Evolutionary conservation across 2,888 invertebrate genomes (phyloP), one percentile per base, ranked within the genome.

Genomic region (Drosophila bunnanda): DNA sequence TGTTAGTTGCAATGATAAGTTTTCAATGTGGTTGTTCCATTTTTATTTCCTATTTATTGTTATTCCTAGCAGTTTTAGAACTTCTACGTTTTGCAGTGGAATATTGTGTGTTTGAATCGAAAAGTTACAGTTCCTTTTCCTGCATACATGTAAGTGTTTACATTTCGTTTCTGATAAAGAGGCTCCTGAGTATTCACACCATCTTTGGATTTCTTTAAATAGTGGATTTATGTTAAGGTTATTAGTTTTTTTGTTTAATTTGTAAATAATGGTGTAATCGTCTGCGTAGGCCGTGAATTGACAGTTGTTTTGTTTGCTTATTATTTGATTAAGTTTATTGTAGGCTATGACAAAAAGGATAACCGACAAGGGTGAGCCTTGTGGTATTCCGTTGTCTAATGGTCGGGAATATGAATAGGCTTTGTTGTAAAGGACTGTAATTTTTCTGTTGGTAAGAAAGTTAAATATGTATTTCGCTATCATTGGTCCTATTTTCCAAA

Each of bases 371-470:
- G 41, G 20, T 39, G 20, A 41, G 5, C 41, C 41, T 41, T 20
- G 25, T 25, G 25, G 25, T 25, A 25, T 25, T 25, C 25, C 25
- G 4, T 25, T 25, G 4, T 25, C 25, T 25, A 25, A 25, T 25
- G 25, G 25, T 25, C 25, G 25, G 25, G 25, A 25, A 25, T 25
- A 25, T 25, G 41, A 30, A 30, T 7, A 30, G 7, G 25, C 25
- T 25, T 41, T 41, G 20, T 43, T 22, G 20, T 20, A 12, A 43
- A 43, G 22, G 13, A 43, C 43, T 43, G 43, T 7, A 13, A 43
- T 22, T 43, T 43, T 43, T 43, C 43, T 44, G 2, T 44, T 44
- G 43, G 43, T 44, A 15, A 44, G 43, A 8, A 44, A 44, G 43
- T 44, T 44, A 15, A 44, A 22, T 44, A 44, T 22, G 13, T 44